Percentiles rank a stretch among this genome's conserved stretches.
phyloP scores from a whole-genome alignment of 2,797 vertebrate species.

The Brachyalestes nurse region DNA sequence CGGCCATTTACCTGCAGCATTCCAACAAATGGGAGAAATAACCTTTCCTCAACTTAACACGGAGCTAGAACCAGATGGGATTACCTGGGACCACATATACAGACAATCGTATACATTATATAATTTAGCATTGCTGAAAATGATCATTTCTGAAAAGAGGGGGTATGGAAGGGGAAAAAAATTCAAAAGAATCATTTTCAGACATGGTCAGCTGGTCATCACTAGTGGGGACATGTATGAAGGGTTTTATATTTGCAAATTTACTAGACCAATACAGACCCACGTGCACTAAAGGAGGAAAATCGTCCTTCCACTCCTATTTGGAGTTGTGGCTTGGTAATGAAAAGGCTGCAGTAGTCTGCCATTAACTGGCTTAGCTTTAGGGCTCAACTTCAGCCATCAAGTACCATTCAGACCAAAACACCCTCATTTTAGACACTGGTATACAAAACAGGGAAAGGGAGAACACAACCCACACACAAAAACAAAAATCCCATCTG shows the following conservation, averaged over 20 bases:
- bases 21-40: too few relatives aligned
- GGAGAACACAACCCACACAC: not conserved
- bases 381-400: slow-evolving; percentile 18
- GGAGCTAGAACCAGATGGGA: not conserved
- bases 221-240: too few relatives aligned
- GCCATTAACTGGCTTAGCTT: not conserved
- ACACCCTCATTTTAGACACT: not conserved
- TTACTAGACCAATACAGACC: too few relatives aligned
- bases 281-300: too few relatives aligned
- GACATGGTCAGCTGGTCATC: not conserved
- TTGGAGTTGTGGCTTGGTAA: too few relatives aligned
- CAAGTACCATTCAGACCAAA: slow-evolving; percentile 5
- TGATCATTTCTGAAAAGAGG: too few relatives aligned
- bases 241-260: not conserved
- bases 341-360: too few relatives aligned
- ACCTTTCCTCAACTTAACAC: not conserved
- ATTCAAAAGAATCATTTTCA: not conserved
- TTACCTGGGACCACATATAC: not conserved
- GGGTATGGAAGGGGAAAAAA: too few relatives aligned
- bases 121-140: too few relatives aligned
- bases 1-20: too few relatives aligned
- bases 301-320: too few relatives aligned
- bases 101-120: not conserved
- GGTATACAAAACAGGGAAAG: too few relatives aligned
- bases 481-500: not conserved